These are phyloP conservation scores for Tupaia chinensis DNA, from an alignment of 2,113 vertebrate species.

Conservation along the genomic window DNA sequence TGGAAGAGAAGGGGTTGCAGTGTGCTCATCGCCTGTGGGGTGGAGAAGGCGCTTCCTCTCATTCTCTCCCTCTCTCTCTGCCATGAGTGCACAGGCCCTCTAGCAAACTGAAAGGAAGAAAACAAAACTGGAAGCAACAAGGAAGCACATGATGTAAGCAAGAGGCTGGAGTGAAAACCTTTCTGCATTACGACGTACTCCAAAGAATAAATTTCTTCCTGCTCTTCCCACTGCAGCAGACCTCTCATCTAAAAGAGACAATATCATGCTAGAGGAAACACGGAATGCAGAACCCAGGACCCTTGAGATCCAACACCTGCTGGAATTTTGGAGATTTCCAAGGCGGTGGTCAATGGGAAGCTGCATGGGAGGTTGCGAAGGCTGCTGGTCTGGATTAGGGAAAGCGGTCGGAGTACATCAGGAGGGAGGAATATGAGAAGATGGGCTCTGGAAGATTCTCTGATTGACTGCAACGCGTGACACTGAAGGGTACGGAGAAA, in stretches of 20 bases:
- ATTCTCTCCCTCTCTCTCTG: no score
- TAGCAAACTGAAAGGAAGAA: no score
- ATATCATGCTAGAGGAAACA: background rate
- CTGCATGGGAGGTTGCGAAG: background rate
- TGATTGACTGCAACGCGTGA: background rate
- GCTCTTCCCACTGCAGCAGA: background rate
- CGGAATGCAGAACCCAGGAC: background rate
- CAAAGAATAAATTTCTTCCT: background rate
- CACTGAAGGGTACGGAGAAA: background rate
- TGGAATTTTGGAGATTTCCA: background rate
- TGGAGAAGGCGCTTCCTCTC: no score
- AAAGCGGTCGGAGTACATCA: no score
- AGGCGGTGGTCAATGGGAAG: background rate
- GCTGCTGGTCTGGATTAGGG: background rate
- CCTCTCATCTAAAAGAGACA: background rate
- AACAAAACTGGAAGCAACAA: fast-evolving
- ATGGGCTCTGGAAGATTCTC: background rate
- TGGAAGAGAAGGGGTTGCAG: no score
- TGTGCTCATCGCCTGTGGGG: no score
- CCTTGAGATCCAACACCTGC: background rate
- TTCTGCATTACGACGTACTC: background rate
- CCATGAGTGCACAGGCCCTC: no score
- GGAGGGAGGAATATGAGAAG: background rate
- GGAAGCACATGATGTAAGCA: fast-evolving
- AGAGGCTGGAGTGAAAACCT: background rate